Conservation (phyloP, 2,113 vertebrate genomes). For the Syngnathus typhle region DNA sequence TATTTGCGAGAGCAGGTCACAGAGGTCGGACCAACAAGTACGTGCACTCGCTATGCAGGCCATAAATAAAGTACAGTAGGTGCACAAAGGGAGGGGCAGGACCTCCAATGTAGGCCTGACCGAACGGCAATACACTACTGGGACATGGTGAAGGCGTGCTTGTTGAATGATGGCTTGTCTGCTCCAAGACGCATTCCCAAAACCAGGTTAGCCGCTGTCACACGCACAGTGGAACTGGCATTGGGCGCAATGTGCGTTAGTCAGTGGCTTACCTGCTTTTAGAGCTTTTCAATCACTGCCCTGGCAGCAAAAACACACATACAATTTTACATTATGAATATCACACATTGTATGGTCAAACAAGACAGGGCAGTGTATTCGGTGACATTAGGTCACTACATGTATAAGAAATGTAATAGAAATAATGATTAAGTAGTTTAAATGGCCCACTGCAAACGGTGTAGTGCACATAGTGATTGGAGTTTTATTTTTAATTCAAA, state of each 20-base stretch:
- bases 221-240: slow-evolving; percentile 96
- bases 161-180: slow-evolving; percentile 18
- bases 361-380: not conserved
- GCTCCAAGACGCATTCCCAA: slow-evolving; percentile 75
- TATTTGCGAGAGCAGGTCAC: not conserved
- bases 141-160: slow-evolving; percentile 22
- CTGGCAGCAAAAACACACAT: slow-evolving; percentile 7
- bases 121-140: slow-evolving; percentile 13
- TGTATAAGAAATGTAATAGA: not conserved
- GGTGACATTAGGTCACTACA: not conserved
- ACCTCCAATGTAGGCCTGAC: slow-evolving; percentile 31
- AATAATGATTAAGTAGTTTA: not conserved
- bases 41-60: slow-evolving; percentile 8
- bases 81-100: slow-evolving; percentile 35
- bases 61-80: slow-evolving; percentile 34
- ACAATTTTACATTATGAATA: slow-evolving; percentile 21
- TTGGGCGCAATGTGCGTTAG: slow-evolving; percentile 98
- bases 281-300: slow-evolving; percentile 56
- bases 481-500: not conserved
- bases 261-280: slow-evolving; percentile 98
- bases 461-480: not conserved
- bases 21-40: slow-evolving; percentile 12
- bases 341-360: slow-evolving; percentile 3
- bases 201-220: slow-evolving; percentile 99
- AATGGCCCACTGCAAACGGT: slow-evolving; percentile 1